Base-by-base conservation (phyloP, 1,140 invertebrate species). In the Ooceraea biroi region DNA sequence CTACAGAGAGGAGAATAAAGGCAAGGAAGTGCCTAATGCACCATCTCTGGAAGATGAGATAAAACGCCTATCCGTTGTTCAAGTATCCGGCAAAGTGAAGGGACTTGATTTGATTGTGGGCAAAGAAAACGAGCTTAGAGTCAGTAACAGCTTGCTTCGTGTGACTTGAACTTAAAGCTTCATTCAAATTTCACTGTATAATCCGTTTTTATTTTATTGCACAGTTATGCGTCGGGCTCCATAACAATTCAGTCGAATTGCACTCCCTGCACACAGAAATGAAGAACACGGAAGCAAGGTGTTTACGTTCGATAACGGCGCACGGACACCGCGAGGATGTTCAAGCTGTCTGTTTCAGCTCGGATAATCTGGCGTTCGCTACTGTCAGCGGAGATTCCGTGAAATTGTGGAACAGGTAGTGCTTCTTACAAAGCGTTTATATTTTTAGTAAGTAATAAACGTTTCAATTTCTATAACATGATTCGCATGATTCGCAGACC, bases 361-460 rank as follows among this genome's bases (percentile, higher is more conserved):
- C 98, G 25, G 98, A 99, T 93, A 98, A 97, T 91, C 94, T 98
- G 55, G 97, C 97, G 5, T 96, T 99, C 85, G 95, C 97, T 19
- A 98, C 98, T 0, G 98, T 97, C 0, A 97, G 98, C 91, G 96
- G 95, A 4, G 98, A 99, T 89, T 96, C 97, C 25, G 94, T 99
- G 5, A 99, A 99, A 95, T 95, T 99, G 55, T 99, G 99, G 99
- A 99, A 98, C 92, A 96, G 98, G 96, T 98, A 94, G 63, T 17
- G 8, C 11, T 30, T 55, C 73, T 48, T 48, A 1, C 44, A 72
- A 36, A 46, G 22, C 73, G 57, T 36, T n/a, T n/a, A 46, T 80
- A 44, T 57, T 60, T 68, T 44, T 61, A 30, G 66, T 44, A 0
- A 41, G 27, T 27, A 65, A 61, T 48, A 27, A 48, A 60, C 73